Base-by-base conservation (phyloP, 2,888 invertebrate genomes). In the Neoascia interrupta region DNA sequence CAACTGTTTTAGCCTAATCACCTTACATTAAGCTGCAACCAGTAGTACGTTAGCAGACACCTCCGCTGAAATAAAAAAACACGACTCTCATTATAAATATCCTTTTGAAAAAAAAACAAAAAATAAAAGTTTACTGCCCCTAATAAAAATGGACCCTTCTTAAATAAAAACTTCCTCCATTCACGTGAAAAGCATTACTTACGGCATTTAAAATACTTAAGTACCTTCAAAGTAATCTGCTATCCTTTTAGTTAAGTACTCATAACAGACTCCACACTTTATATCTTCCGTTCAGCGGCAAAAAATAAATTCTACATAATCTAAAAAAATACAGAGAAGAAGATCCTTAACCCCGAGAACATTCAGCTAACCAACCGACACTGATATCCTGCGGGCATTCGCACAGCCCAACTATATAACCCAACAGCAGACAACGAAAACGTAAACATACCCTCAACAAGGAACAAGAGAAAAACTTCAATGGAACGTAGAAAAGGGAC, bases 121-220 rank as follows among this genome's bases (percentile, higher is more conserved):
- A n/a, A n/a, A n/a, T n/a, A n/a, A n/a, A n/a, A n/a, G n/a, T n/a
- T n/a, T n/a, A n/a, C n/a, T n/a, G n/a, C n/a, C 1, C 28, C 19
- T 5, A 21, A 19, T 16, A 10, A 64, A 34, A 31, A 28, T 49
- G 41, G 34, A 37, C 28, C 26, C 21, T 18, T 8, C 10, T 2
- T n/a, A 21, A 18, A n/a, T 13, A 1, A 47, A 49, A 36, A 45
- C 19, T 41, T 61, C 5, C 23, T 26, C 18, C 64, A 47, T 53
- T 72, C 49, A 61, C 56, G 56, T 68, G 60, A 47, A 61, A 53
- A 49, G 37, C 31, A 61, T 79, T 73, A 68, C 60, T 73, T 68
- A 79, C 56, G 66, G 79, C 73, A 79, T 68, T 79, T 79, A 79
- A 73, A 79, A 79, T 73, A 79, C 79, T 79, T 79, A 66, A 72